These are phyloP conservation scores for Orthosia incerta DNA, from an alignment of 2,888 invertebrate genomes.

Conservation along the genomic window DNA sequence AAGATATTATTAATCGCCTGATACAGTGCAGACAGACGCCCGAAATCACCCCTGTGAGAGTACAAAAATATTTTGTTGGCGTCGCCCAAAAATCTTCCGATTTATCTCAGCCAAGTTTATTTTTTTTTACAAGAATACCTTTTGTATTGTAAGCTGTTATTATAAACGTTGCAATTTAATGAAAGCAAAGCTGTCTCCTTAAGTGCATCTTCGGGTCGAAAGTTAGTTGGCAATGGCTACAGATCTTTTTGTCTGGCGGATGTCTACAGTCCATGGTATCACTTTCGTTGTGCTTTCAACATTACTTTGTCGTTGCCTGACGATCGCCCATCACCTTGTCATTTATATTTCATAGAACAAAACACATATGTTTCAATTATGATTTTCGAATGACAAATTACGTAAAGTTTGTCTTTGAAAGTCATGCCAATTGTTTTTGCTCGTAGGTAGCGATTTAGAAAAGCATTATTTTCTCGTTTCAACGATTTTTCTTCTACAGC, in stretches of 20 bases:
- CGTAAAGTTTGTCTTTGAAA: slow-evolving; percentile 39
- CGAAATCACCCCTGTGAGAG: slow-evolving; percentile 29
- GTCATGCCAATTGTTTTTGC: slow-evolving; percentile 42
- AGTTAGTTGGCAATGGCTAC: slow-evolving; percentile 66
- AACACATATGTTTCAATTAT: slow-evolving; percentile 37
- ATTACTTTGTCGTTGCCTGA: slow-evolving; percentile 35
- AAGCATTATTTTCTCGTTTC: slow-evolving; percentile 15
- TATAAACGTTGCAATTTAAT: slow-evolving; percentile 21
- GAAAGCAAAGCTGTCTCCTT: slow-evolving; percentile 25
- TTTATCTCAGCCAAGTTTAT: slow-evolving; percentile 30
- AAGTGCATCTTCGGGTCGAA: slow-evolving; percentile 32
- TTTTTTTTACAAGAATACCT: slow-evolving; percentile 20
- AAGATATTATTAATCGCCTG: slow-evolving; percentile 47
- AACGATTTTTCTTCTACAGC: slow-evolving; percentile 12
- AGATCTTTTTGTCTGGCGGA: slow-evolving; percentile 71
- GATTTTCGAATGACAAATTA: slow-evolving; percentile 44
- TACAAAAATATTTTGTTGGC: slow-evolving; percentile 42
- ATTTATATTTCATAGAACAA: slow-evolving; percentile 42
- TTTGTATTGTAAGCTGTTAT: slow-evolving; percentile 15
- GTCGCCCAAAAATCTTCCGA: slow-evolving; percentile 28
- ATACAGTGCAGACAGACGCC: slow-evolving; percentile 17
- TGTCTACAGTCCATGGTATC: slow-evolving; percentile 65
- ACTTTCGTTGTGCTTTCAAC: slow-evolving; percentile 57
- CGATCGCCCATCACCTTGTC: slow-evolving; percentile 45
- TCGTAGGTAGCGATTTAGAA: slow-evolving; percentile 18